Percentiles rank a stretch among this genome's conserved stretches.
These are phyloP conservation scores for Festucalex cinctus DNA, from an alignment of 2,113 vertebrate genomes.

Conservation along the genomic window DNA sequence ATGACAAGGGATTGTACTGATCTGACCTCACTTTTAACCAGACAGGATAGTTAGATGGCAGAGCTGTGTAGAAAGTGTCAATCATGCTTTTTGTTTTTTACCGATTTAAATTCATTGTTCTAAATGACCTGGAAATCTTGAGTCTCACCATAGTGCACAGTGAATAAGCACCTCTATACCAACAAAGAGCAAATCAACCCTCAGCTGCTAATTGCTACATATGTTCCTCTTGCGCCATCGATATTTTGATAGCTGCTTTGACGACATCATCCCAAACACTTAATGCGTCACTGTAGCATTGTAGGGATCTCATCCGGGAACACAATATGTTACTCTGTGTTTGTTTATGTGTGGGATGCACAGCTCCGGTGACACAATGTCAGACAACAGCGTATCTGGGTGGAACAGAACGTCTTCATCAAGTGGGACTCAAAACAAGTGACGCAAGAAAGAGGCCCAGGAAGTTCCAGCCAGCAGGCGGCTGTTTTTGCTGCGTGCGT, in stretches of 20 bases:
- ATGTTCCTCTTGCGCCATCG: slow-evolving; percentile 47
- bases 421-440: slow-evolving; percentile 66
- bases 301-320: slow-evolving; percentile 31
- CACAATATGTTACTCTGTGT: slow-evolving; percentile 2
- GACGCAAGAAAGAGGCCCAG: slow-evolving; percentile 66
- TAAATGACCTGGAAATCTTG: no score
- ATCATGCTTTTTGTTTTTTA: no score
- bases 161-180: slow-evolving; percentile 21
- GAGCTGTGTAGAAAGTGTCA: no score
- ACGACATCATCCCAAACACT: slow-evolving; percentile 51
- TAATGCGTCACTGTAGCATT: slow-evolving; percentile 18
- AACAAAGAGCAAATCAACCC: slow-evolving; percentile 12
- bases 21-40: not conserved
- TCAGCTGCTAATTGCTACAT: slow-evolving; percentile 47
- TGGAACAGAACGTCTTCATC: slow-evolving; percentile 50
- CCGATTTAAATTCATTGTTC: no score
- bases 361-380: slow-evolving; percentile 55
- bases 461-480: slow-evolving; percentile 62
- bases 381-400: slow-evolving; percentile 45
- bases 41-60: no score
- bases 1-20: not conserved
- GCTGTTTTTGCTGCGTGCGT: slow-evolving; percentile 57
- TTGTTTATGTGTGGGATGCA: slow-evolving; percentile 15
- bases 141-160: not conserved
- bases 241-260: slow-evolving; percentile 52